Conservation (phyloP, 2,888 invertebrate species). For the Limnephilus auricula region DNA sequence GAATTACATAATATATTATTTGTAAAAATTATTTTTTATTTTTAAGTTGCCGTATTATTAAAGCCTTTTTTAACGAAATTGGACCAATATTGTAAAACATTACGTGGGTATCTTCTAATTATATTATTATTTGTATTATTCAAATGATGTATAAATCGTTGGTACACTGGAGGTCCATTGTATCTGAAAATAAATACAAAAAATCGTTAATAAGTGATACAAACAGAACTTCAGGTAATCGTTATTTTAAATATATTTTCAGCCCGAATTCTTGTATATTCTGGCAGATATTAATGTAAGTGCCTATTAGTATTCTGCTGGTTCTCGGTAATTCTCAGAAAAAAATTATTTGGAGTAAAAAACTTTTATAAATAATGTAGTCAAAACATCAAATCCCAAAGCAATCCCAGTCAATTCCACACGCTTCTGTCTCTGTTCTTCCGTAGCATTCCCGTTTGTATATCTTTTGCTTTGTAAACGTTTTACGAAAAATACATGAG, state of each 20-base stretch:
- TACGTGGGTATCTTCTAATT: neutral
- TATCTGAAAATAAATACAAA: slow-evolving; percentile 25
- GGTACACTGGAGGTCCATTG: neutral
- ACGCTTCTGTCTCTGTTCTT: neutral
- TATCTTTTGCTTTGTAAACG: too few relatives aligned
- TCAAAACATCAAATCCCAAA: neutral
- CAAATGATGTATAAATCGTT: neutral
- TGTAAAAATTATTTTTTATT: neutral
- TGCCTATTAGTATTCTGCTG: neutral
- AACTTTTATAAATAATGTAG: neutral
- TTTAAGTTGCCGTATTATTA: neutral
- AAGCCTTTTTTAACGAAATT: neutral
- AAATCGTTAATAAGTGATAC: neutral
- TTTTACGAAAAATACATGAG: too few relatives aligned
- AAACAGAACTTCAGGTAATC: neutral
- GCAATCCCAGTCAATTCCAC: neutral
- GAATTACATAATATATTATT: neutral
- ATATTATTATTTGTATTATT: neutral
- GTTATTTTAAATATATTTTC: neutral
- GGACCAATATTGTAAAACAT: neutral
- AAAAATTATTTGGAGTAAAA: neutral
- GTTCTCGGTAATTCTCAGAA: neutral
- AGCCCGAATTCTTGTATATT: neutral
- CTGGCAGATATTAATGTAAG: neutral
- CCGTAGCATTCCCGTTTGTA: too few relatives aligned